phyloP scores from a whole-genome alignment of 2,113 vertebrate genomes.

The Heterochromis multidens region DNA sequence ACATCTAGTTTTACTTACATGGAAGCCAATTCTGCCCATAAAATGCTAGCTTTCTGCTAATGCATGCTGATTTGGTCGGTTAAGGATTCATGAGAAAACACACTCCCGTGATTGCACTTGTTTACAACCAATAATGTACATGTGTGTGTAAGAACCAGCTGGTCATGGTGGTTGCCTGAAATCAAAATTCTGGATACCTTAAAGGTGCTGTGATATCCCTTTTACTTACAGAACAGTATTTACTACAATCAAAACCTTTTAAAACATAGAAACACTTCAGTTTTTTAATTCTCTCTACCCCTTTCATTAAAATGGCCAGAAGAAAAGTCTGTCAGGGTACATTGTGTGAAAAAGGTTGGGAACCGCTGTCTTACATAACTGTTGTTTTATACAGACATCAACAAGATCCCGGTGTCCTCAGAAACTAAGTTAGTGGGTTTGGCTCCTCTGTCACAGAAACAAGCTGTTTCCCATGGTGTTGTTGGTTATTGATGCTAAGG shows the following conservation, averaged over 20 bases:
- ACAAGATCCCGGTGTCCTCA: not conserved
- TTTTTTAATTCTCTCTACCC: too few species aligned
- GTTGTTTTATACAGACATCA: not conserved
- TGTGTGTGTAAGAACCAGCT: not conserved
- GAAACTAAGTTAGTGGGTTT: constrained; percentile 25
- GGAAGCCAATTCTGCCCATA: not conserved
- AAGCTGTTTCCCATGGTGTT: constrained; percentile 31
- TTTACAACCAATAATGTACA: not conserved
- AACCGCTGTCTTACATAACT: not conserved
- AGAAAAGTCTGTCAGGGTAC: too few species aligned
- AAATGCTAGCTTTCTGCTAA: too few species aligned
- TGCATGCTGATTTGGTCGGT: not conserved
- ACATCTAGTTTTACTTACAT: not conserved
- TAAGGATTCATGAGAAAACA: too few species aligned
- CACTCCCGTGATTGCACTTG: too few species aligned
- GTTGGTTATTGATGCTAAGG: constrained; percentile 29
- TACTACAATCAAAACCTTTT: too few species aligned
- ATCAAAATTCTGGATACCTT: not conserved
- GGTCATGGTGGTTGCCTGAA: not conserved
- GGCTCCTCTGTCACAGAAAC: constrained; percentile 41
- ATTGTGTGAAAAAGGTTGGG: too few species aligned
- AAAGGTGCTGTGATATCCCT: too few species aligned
- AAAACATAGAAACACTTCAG: too few species aligned
- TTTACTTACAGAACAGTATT: too few species aligned
- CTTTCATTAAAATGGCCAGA: too few species aligned